Base-by-base conservation (phyloP, 2,888 invertebrate genomes). In the Catocala sponsa region DNA sequence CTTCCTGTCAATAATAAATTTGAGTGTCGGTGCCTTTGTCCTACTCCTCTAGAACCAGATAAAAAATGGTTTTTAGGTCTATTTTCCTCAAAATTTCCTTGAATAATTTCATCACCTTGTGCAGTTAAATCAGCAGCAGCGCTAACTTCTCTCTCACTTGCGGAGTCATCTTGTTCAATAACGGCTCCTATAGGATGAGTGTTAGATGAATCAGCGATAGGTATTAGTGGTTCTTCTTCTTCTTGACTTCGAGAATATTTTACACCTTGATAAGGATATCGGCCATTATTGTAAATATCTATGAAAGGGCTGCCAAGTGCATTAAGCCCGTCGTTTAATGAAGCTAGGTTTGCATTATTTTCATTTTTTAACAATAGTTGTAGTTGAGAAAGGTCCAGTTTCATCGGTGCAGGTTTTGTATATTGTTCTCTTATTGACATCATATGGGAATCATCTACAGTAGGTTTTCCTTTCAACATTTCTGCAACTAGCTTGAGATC, bases 201-300 rank as follows among this genome's bases (percentile, higher is more conserved):
- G 65, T 80, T 91, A 1, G 92, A 90, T 33, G 91, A 84, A 49
- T 91, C 94, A 52, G 92, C 90, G 59, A 94, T 91, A 0, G 93
- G 94, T 68, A 92, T 76, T 55, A 88, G 85, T 55, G 85, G 90
- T 79, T 93, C 93, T 74, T 92, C 92, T 74, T 93, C 94, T 78
- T 94, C 94, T 81, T 94, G 92, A 76, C 94, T 94, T 49, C 94
- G 85, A 25, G 94, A 94, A 79, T 94, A 94, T 78, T 94, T 94
- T 5, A 89, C 86, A 15, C 92, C 91, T 76, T 91, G 93, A 67
- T 91, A 93, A 32, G 92, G 92, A 76, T 80, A 88, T 53, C 91
- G 79, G 2, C 86, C 89, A 61, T 80, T 86, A 56, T 80, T 88
- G 69, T 89, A 91, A 51, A 90, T 78, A 71, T 94, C 93, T 62